phyloP scores from a whole-genome alignment of 1,140 invertebrate species.

The Drosophila nannoptera region DNA sequence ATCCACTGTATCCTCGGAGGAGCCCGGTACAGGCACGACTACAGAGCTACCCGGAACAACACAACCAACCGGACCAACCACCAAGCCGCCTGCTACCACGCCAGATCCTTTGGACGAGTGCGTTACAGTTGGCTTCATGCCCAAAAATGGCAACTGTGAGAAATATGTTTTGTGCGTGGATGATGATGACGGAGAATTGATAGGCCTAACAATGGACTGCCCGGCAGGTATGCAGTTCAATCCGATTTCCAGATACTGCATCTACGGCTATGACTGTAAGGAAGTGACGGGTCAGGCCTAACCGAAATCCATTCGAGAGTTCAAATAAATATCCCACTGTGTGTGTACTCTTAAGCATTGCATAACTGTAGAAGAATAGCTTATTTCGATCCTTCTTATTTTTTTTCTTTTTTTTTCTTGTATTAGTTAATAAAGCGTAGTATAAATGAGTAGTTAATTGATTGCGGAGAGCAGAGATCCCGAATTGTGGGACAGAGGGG shows the following conservation, averaged over 20 bases:
- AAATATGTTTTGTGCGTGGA: conserved; percentile 49
- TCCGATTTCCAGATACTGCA: conserved; percentile 23
- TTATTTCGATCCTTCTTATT: conserved; percentile 3
- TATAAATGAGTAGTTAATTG: conserved; percentile 59
- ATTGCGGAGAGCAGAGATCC: conserved; percentile 30
- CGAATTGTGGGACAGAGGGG: conserved; percentile 20
- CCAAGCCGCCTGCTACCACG: conserved; percentile 18
- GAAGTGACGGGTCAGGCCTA: too few relatives aligned
- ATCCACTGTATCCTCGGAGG: background rate
- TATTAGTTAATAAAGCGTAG: conserved; percentile 54
- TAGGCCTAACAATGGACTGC: conserved; percentile 14
- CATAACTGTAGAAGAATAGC: conserved; percentile 12
- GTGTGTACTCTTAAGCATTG: conserved; percentile 21
- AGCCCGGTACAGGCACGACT: background rate
- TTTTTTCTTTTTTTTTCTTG: conserved; percentile 21
- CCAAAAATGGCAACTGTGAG: conserved; percentile 29
- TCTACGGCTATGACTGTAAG: conserved; percentile 12
- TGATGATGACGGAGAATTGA: background rate
- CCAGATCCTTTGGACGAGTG: conserved; percentile 23
- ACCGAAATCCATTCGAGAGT: background rate
- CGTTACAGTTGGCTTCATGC: conserved; percentile 41
- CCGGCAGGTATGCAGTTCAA: conserved; percentile 51
- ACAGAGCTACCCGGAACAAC: background rate
- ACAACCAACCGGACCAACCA: background rate
- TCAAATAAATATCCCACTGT: conserved; percentile 27